Evolutionary conservation across 2,888 invertebrate species (phyloP).

Genomic region (Aquatica leii): DNA sequence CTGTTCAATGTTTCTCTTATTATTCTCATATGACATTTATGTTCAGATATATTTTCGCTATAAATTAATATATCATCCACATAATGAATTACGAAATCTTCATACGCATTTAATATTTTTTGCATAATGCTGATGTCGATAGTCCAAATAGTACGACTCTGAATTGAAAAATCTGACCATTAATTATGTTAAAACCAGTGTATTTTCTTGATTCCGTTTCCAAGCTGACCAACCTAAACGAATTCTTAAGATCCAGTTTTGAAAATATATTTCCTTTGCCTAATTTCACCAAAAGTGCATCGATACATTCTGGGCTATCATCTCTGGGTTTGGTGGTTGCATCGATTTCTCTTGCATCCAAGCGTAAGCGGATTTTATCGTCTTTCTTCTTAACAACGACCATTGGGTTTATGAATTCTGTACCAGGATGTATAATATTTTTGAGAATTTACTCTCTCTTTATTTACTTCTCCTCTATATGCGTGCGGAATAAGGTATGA

Average conservation of each 20-base stretch:
- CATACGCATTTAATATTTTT: constrained; percentile 7
- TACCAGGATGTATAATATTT: not conserved
- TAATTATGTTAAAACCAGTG: constrained; percentile 3
- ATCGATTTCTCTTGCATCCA: constrained; percentile 16
- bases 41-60: constrained; percentile 8
- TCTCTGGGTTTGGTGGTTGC: not conserved
- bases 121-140: constrained; percentile 12
- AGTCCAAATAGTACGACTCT: constrained; percentile 23
- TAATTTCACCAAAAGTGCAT: constrained; percentile 3
- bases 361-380: not conserved
- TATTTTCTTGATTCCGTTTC: constrained; percentile 5
- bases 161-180: constrained; percentile 15
- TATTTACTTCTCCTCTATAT: not conserved
- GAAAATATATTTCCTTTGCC: constrained; percentile 12
- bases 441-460: constrained; percentile 3
- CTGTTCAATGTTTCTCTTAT: not conserved
- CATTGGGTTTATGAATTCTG: constrained; percentile 10
- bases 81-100: constrained; percentile 17
- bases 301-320: constrained; percentile 8
- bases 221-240: too few relatives aligned
- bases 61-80: constrained; percentile 21
- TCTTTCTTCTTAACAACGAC: constrained; percentile 13
- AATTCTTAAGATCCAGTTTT: constrained; percentile 18
- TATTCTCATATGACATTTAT: constrained; percentile 8
- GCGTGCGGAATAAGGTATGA: not conserved